A percentile compares a stretch with the other conserved stretches of the same genome.
phyloP scores from a whole-genome alignment of 2,113 vertebrate species.

The Onychorhynchus coronatus region DNA sequence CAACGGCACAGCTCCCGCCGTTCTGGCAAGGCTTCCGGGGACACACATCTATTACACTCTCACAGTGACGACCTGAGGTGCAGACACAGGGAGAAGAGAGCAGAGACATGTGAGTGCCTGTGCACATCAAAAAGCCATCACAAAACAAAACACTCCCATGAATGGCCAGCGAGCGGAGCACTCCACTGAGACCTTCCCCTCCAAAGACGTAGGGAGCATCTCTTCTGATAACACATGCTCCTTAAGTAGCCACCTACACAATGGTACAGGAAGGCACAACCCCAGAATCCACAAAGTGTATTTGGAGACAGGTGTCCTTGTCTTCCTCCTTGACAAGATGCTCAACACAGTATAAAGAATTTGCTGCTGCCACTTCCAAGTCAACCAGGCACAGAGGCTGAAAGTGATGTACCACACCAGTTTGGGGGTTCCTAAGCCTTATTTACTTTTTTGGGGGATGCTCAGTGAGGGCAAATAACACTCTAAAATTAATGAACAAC shows the following conservation, averaged over 20 bases:
- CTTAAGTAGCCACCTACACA: neutral
- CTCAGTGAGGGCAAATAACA: neutral
- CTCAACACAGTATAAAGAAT: rapidly evolving
- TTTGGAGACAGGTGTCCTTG: neutral
- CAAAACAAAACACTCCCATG: neutral
- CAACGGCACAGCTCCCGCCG: slow-evolving; percentile 82
- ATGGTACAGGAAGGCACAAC: neutral
- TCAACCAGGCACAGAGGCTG: neutral
- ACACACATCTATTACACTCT: slow-evolving; percentile 88
- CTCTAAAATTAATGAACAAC: neutral
- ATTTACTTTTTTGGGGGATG: neutral
- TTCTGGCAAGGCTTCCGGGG: slow-evolving; percentile 85
- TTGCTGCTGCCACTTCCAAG: neutral
- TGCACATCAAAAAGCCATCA: neutral
- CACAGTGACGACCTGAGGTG: slow-evolving; percentile 85
- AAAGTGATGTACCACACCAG: neutral
- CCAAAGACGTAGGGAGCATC: neutral
- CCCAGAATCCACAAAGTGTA: neutral
- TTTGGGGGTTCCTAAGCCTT: neutral
- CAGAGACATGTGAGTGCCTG: neutral
- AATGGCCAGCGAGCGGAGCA: rapidly evolving
- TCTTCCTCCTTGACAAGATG: neutral
- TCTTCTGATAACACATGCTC: neutral
- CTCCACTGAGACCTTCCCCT: neutral
- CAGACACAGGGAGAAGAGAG: neutral